phyloP scores from a whole-genome alignment of 2,888 invertebrate species.

The Chrysomela aeneicollis region DNA sequence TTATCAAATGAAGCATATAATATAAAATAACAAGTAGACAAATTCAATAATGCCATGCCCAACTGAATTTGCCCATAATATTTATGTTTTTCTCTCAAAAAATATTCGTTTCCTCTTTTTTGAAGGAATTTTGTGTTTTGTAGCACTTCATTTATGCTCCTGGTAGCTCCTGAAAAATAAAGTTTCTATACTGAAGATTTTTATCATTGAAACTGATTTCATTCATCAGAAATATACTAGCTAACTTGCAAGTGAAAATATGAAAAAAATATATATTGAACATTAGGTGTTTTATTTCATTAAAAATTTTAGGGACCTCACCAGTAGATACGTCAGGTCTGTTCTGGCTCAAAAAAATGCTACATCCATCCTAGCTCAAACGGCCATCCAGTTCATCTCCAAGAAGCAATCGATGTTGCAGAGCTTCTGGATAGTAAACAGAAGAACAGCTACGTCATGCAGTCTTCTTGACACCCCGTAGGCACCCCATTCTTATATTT shows the following conservation, averaged over 20 bases:
- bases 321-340: no score
- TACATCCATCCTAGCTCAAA: no score
- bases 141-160: constrained; percentile 13
- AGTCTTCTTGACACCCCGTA: no score
- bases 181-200: not conserved
- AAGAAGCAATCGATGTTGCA: no score
- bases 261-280: no score
- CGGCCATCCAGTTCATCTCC: no score
- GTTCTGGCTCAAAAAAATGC: no score
- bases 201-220: constrained; percentile 14
- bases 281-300: not conserved
- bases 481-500: no score
- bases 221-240: not conserved
- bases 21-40: constrained; percentile 30
- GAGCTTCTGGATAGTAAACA: no score
- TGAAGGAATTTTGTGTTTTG: constrained; percentile 7
- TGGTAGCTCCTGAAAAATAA: constrained; percentile 16
- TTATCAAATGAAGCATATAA: no score
- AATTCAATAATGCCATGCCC: constrained; percentile 28
- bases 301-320: not conserved
- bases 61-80: constrained; percentile 30
- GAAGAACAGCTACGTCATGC: no score
- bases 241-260: no score
- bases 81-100: constrained; percentile 27
- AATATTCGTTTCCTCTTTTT: constrained; percentile 9